Conservation (phyloP, 1,140 invertebrate species). For the Tachypleus tridentatus region DNA sequence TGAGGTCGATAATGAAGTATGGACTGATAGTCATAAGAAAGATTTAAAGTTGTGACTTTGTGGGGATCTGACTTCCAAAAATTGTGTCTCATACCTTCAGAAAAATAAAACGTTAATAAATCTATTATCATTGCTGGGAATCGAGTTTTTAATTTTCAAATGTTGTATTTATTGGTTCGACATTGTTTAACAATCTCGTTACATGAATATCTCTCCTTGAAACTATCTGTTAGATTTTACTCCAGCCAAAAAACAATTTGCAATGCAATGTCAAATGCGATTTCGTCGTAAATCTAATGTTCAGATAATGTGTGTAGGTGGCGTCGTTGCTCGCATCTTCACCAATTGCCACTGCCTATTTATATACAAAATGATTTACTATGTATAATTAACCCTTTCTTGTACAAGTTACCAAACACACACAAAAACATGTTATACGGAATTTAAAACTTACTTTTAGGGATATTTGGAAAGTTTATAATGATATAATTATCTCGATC, state of each 20-base stretch:
- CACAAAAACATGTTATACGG: too few relatives aligned
- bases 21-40: constrained; percentile 40
- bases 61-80: constrained; percentile 34
- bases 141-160: too few relatives aligned
- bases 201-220: too few relatives aligned
- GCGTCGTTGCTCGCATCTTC: neutral
- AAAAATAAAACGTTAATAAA: neutral
- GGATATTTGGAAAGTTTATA: neutral
- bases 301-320: neutral
- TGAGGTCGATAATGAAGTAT: constrained; percentile 43
- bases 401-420: neutral
- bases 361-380: too few relatives aligned
- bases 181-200: too few relatives aligned
- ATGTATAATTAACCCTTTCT: too few relatives aligned
- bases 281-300: neutral
- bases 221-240: too few relatives aligned
- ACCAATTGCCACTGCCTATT: too few relatives aligned
- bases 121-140: too few relatives aligned
- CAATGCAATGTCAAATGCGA: neutral
- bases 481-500: constrained; percentile 21
- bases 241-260: too few relatives aligned
- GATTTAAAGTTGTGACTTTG: constrained; percentile 32
- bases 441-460: constrained; percentile 4
- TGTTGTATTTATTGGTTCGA: too few relatives aligned
- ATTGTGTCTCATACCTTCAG: constrained; percentile 27